Percentiles rank a stretch among this genome's conserved stretches.
Conservation (phyloP, 2,113 vertebrate genomes). For the Sander lucioperca region DNA sequence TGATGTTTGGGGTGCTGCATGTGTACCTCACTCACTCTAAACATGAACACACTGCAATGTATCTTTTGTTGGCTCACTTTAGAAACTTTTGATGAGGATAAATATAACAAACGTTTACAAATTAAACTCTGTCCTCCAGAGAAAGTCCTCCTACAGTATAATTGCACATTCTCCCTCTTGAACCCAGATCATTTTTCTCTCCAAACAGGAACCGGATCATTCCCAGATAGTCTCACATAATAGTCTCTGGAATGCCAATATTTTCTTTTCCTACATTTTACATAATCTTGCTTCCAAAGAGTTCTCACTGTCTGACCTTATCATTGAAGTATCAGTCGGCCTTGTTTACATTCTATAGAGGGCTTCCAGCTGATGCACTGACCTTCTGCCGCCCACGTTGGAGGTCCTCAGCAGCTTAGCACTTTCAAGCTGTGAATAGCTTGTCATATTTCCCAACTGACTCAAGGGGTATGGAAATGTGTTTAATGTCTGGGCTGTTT, state of each 20-base stretch:
- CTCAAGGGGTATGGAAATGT: not conserved
- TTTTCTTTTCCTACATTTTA: not conserved
- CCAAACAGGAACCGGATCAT: not conserved
- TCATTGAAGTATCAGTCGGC: conserved; percentile 1
- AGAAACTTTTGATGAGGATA: not conserved
- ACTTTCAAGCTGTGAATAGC: not conserved
- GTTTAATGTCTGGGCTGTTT: not conserved
- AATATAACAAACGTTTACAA: not conserved
- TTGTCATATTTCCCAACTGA: not conserved
- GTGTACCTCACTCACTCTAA: not conserved
- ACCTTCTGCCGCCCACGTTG: conserved; percentile 42
- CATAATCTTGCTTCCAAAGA: not conserved
- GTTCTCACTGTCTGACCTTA: conserved; percentile 39
- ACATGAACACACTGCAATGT: not conserved
- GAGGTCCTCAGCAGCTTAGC: conserved; percentile 7
- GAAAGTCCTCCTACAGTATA: conserved; percentile 5
- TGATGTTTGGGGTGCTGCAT: not conserved
- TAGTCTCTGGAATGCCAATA: not conserved
- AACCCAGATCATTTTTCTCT: not conserved
- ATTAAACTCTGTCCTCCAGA: not conserved
- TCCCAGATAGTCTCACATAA: not conserved
- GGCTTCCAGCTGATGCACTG: conserved; percentile 46
- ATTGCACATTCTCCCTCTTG: not conserved
- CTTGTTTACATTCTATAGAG: conserved; percentile 17
- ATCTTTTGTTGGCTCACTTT: not conserved